phyloP scores from a whole-genome alignment of 1,140 invertebrate genomes.

The Anastatus disparis region DNA sequence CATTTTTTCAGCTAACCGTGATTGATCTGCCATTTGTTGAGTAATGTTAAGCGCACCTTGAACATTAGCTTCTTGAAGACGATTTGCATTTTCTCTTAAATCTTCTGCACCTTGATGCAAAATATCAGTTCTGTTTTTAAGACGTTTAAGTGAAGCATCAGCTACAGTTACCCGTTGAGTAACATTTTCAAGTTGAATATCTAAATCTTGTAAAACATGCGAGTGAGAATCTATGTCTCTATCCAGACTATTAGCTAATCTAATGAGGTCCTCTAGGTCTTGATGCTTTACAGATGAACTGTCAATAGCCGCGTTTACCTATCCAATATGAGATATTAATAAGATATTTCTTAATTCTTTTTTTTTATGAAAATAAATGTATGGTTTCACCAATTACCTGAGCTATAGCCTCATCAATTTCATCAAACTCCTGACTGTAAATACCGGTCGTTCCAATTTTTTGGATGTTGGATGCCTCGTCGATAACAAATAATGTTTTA shows the following conservation, averaged over 20 bases:
- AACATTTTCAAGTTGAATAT: constrained; percentile 77
- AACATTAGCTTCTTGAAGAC: constrained; percentile 93
- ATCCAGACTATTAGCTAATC: constrained; percentile 69
- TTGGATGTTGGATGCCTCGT: constrained; percentile 90
- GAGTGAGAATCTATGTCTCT: constrained; percentile 66
- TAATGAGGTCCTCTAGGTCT: constrained; percentile 76
- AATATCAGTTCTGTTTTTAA: constrained; percentile 77
- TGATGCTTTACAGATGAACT: constrained; percentile 79
- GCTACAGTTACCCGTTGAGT: constrained; percentile 82
- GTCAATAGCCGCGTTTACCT: constrained; percentile 78
- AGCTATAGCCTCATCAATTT: constrained; percentile 86
- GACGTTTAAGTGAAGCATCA: constrained; percentile 79
- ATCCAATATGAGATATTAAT: too few relatives aligned
- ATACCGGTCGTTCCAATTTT: constrained; percentile 92
- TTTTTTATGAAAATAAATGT: too few relatives aligned
- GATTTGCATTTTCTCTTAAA: constrained; percentile 87
- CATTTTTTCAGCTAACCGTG: constrained; percentile 76
- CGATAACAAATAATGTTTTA: constrained; percentile 79
- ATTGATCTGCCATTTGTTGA: constrained; percentile 79
- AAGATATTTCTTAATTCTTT: too few relatives aligned
- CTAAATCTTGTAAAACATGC: constrained; percentile 71
- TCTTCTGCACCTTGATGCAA: constrained; percentile 79
- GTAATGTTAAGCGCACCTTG: constrained; percentile 94
- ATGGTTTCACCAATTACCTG: constrained; percentile 61
- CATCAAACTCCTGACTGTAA: constrained; percentile 92